Evolutionary conservation across 2,113 vertebrate species (phyloP), one percentile per base, ranked within the genome.

Genomic region (Sturnira hondurensis): DNA sequence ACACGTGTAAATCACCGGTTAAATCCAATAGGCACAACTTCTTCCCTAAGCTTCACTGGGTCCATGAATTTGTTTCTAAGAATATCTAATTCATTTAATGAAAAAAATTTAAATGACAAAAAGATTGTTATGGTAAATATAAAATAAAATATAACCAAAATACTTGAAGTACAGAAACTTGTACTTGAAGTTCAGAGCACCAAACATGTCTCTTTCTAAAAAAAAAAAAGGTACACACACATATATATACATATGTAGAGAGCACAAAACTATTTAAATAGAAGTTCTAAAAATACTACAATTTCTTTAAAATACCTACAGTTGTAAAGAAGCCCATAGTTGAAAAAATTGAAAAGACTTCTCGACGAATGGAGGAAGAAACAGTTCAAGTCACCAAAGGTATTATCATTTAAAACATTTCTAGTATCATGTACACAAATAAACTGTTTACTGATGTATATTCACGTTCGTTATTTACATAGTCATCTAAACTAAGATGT

Each of bases 311-410:
- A 99, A 99, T 98, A 86, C 92, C 98, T 96, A 96, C 98, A 98
- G 99, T 99, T 97, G 93, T 98, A 56, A 99, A 99, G 98, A 99
- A 98, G 97, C 98, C 98, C 95, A 97, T 98, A 2, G 98, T 98
- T 78, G 98, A 99, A 98, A 98, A 98, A 97, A 96, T 98, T 96
- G 98, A 98, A 95, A 97, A 98, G 97, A 98, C 97, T 73, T 96
- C 98, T 97, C 97, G 98, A 96, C 97, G 95, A 77, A 19, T 96
- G 96, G 98, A 98, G 91, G 98, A 99, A 98, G 98, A 98, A 96
- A 98, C 98, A 96, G 93, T 98, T 94, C 98, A 98, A 98, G 95
- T 78, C 71, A 97, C 97, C 93, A 98, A 98, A 98, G 98, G 98
- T 99, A 98, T 91, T 95, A 94, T 54, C 58, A 12, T 91, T 96